A percentile compares a stretch with the other conserved stretches of the same genome.
phyloP scores from a whole-genome alignment of 2,113 vertebrate genomes.

The Gnathonemus longibarbis region DNA sequence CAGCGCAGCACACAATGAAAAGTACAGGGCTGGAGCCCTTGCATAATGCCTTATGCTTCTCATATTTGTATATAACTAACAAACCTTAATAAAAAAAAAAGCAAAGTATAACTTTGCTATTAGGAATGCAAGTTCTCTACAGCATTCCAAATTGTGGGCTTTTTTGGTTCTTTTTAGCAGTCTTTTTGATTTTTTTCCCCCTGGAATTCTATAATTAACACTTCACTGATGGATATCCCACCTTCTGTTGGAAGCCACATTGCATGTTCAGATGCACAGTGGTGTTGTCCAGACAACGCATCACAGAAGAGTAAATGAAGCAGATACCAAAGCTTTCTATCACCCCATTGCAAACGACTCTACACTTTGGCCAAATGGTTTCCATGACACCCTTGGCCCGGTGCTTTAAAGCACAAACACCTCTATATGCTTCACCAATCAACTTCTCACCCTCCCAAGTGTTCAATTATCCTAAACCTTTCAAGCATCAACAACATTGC shows the following conservation, averaged over 20 bases:
- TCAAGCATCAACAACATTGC: not conserved
- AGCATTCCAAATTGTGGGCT: not conserved
- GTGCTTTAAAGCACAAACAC: slow-evolving; percentile 53
- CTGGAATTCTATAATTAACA: slow-evolving; percentile 75
- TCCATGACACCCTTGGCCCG: slow-evolving; percentile 65
- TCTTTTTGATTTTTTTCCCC: slow-evolving; percentile 27
- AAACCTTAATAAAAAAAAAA: not conserved
- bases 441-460: not conserved
- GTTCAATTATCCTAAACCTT: not conserved
- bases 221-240: slow-evolving; percentile 66
- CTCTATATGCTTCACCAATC: not conserved
- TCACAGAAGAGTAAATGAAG: slow-evolving; percentile 74
- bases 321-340: slow-evolving; percentile 79
- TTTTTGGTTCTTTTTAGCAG: not conserved
- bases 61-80: not conserved
- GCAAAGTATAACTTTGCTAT: not conserved
- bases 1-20: not conserved
- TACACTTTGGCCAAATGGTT: slow-evolving; percentile 74
- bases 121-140: not conserved
- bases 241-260: slow-evolving; percentile 68
- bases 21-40: not conserved
- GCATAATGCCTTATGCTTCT: not conserved
- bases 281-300: slow-evolving; percentile 81
- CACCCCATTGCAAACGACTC: slow-evolving; percentile 65
- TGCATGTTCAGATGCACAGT: slow-evolving; percentile 71